Conservation (phyloP, 2,797 vertebrate genomes). For the Sebastes melanostomus region DNA sequence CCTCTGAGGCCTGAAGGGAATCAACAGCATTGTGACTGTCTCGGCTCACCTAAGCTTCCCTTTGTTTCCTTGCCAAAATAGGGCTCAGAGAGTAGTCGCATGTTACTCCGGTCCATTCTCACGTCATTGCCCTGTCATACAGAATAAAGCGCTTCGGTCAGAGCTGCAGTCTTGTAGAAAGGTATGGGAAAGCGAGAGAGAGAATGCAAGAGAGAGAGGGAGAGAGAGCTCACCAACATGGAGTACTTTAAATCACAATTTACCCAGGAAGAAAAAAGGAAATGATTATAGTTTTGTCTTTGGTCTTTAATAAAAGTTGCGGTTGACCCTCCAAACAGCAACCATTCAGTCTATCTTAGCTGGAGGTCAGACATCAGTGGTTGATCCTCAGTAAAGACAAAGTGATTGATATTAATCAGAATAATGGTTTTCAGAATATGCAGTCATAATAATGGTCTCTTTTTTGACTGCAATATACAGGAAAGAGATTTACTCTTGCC, state of each 20-base stretch:
- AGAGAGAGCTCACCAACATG: conserved; percentile 5
- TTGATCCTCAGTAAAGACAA: neutral
- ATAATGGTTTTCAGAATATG: conserved; percentile 20
- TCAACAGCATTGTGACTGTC: conserved; percentile 68
- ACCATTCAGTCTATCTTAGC: neutral
- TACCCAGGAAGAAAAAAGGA: neutral
- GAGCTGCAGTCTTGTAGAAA: conserved; percentile 17
- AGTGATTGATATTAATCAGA: conserved; percentile 23
- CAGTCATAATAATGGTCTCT: neutral
- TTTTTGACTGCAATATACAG: neutral
- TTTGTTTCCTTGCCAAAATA: conserved; percentile 71
- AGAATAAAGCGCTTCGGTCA: conserved; percentile 40
- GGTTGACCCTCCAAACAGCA: neutral
- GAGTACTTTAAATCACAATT: neutral
- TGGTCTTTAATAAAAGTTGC: conserved; percentile 1
- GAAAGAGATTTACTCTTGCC: neutral
- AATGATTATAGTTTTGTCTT: conserved; percentile 14
- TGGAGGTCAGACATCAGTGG: neutral
- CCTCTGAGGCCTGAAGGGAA: conserved; percentile 54
- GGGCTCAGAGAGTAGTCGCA: conserved; percentile 51
- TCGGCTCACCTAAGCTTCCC: conserved; percentile 63
- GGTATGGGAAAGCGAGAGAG: conserved; percentile 24
- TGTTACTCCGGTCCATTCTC: conserved; percentile 63
- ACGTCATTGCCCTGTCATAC: conserved; percentile 63
- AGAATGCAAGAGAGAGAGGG: neutral